phyloP scores from a whole-genome alignment of 2,888 invertebrate genomes.

The Leucophenga maculata region DNA sequence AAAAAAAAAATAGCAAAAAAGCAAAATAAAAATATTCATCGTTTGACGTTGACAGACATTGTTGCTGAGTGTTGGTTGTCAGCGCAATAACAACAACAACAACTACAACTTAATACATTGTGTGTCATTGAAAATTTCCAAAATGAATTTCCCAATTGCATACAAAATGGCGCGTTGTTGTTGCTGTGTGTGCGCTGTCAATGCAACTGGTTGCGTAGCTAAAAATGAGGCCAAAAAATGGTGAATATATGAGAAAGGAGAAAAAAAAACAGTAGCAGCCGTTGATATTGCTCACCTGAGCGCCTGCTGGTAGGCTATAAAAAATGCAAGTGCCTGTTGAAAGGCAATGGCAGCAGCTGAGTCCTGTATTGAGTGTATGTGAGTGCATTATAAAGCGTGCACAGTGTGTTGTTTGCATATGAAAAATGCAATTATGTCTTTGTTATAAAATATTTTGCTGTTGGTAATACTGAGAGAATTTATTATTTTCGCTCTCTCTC shows the following conservation, averaged over 20 bases:
- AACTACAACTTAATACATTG: not conserved
- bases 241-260: too few species aligned
- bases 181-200: not conserved
- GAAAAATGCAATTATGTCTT: not conserved
- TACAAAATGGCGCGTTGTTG: not conserved
- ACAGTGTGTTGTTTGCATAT: not conserved
- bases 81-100: too few species aligned
- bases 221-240: not conserved
- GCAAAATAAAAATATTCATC: not conserved
- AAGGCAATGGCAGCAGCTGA: not conserved
- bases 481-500: not conserved
- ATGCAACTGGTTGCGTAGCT: conserved; percentile 13
- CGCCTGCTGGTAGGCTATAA: conserved; percentile 17
- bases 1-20: too few species aligned
- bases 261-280: too few species aligned
- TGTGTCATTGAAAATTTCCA: not conserved
- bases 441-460: too few species aligned
- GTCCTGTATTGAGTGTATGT: not conserved
- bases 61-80: too few species aligned
- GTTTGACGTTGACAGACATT: not conserved
- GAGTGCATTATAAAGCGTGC: not conserved
- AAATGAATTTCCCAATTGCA: not conserved
- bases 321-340: conserved; percentile 17
- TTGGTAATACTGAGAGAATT: too few species aligned
- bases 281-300: conserved; percentile 5